These are phyloP conservation scores for Collichthys lucidus DNA, from an alignment of 2,113 vertebrate species.

Conservation along the genomic window DNA sequence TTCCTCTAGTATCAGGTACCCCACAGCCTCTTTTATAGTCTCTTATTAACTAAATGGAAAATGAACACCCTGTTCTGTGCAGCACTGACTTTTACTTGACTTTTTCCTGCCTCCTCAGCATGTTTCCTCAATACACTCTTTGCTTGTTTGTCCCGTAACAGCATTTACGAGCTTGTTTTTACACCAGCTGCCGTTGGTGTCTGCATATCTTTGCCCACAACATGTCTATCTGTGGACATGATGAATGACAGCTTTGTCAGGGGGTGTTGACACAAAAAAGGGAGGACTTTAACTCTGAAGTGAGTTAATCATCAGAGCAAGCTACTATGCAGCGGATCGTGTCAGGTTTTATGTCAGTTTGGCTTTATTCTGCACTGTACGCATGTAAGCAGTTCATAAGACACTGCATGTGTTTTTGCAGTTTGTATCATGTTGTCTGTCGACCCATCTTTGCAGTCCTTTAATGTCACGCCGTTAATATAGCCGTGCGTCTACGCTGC, in stretches of 20 bases:
- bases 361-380: neutral
- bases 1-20: slow-evolving; percentile 2
- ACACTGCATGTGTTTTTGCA: too few species aligned
- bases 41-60: neutral
- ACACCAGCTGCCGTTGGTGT: neutral
- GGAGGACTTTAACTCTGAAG: neutral
- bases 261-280: neutral
- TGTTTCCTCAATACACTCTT: neutral
- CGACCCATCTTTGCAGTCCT: neutral
- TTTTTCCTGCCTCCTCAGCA: neutral
- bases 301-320: neutral
- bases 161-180: neutral
- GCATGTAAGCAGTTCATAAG: neutral
- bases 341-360: neutral
- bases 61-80: neutral
- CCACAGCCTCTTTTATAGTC: neutral
- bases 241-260: neutral
- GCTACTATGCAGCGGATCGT: neutral
- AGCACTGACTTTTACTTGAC: neutral
- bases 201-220: neutral
- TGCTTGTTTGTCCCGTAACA: neutral
- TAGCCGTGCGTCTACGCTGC: neutral
- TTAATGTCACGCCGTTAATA: neutral
- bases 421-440: neutral
- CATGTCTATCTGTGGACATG: neutral